Percentiles rank a stretch among this genome's conserved stretches.
Evolutionary conservation across 2,113 vertebrate species (phyloP).

Genomic region (Tympanuchus pallidicinctus): DNA sequence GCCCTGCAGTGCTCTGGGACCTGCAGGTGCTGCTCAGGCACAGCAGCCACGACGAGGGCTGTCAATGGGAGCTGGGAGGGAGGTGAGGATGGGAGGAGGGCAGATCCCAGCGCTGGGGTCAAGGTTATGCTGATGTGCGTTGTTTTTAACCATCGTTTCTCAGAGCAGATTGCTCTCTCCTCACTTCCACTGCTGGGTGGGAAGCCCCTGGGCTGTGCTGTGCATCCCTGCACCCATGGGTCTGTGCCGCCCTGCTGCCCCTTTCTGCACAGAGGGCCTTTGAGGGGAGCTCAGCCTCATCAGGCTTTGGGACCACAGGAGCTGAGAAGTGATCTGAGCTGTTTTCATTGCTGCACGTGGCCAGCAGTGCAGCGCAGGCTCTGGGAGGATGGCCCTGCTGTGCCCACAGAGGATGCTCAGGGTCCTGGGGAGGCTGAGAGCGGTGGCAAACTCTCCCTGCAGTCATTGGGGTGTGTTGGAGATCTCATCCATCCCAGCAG

Average conservation of each 20-base stretch:
- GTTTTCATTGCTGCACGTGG: background rate
- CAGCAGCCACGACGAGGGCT: background rate
- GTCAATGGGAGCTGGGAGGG: background rate
- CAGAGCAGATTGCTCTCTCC: background rate
- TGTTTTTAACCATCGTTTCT: constrained; percentile 43
- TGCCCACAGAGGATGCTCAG: background rate
- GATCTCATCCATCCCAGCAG: fast-evolving
- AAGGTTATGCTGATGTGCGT: constrained; percentile 1
- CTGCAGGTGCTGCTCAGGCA: background rate
- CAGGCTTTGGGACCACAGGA: fast-evolving
- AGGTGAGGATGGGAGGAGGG: background rate
- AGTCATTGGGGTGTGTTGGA: background rate
- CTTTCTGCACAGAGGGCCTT: background rate
- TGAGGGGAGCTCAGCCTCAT: background rate
- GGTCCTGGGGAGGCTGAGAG: background rate
- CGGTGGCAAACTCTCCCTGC: background rate
- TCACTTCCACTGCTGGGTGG: background rate
- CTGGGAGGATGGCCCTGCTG: background rate
- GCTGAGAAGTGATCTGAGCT: background rate
- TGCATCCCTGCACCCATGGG: fast-evolving
- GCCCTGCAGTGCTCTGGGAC: background rate
- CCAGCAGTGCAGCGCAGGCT: background rate
- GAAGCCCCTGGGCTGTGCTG: background rate
- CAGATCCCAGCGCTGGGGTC: background rate
- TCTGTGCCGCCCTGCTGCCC: background rate